Base-by-base conservation (phyloP, 2,113 vertebrate species). In the Syrmaticus mikado region DNA sequence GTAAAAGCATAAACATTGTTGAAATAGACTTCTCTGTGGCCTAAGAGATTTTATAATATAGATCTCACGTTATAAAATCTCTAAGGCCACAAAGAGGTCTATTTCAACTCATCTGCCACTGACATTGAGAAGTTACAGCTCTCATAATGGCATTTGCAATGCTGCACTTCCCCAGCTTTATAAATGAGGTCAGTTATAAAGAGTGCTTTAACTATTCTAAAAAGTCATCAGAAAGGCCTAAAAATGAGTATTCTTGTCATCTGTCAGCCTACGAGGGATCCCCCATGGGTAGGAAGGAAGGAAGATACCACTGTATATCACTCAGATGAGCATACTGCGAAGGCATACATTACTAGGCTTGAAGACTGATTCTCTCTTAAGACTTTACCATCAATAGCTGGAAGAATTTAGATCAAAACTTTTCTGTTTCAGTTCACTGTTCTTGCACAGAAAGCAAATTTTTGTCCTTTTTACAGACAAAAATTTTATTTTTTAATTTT, bases 221-320 rank as follows among this genome's bases (percentile, higher is more conserved):
- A 62, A 78, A 48, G 5, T 7, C 10, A 58, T 71, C 52, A 43
- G 15, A 84, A 93, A 46, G 8, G 4, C 21, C 14, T 77, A 84
- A 87, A 78, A 89, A 25, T 3, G 15, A n/a, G 11, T 38, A 66
- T 78, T 79, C 32, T 48, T 71, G 32, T 41, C 7, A 1, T 27
- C 79, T 85, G 8, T 32, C 7, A 5, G 1, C 25, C 32, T 36
- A 2, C 25, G 24, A 45, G 30, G 1, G 32, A 36, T 8, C 4
- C 3, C 8, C 0, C 3, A 5, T 15, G 25, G 11, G 21, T 0
- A 46, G 40, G 28, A 32, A 62, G 57, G 34, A 34, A 32, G 11
- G 32, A 74, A 30, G 14, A 30, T 43, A 40, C 4, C 25, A 45
- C 27, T 24, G 8, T 13, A n/a, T 38, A 45, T 4, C 25, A 50